phyloP scores from a whole-genome alignment of 37 sponge, comb jelly and placozoan genomes.

The Spongia lamella region DNA sequence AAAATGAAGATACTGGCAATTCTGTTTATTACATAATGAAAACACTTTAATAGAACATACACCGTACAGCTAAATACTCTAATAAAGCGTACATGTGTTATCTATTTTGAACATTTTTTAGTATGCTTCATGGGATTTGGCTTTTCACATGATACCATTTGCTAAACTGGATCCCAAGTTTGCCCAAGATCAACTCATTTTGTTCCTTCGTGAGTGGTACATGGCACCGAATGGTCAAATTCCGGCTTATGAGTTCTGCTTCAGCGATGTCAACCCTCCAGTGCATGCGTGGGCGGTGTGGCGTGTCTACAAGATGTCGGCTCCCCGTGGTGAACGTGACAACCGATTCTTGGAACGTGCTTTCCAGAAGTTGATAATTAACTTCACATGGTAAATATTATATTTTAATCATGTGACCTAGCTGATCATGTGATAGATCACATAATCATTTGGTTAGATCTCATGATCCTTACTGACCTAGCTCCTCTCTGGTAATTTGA shows the following conservation, averaged over 20 bases:
- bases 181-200: constrained; percentile 87
- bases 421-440: too few relatives aligned
- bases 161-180: constrained; percentile 93
- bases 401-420: too few relatives aligned
- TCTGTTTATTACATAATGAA: too few relatives aligned
- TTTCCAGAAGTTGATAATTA: constrained; percentile 94
- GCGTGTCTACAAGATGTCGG: constrained; percentile 93
- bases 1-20: too few relatives aligned
- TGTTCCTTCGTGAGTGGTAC: constrained; percentile 97
- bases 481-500: too few relatives aligned
- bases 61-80: too few relatives aligned
- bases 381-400: constrained; percentile 94
- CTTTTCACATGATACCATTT: constrained; percentile 97
- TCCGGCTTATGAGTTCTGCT: constrained; percentile 95
- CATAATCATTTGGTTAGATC: too few relatives aligned
- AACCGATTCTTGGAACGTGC: constrained; percentile 69
- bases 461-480: too few relatives aligned
- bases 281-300: constrained; percentile 96
- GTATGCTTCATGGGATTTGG: constrained; percentile 98
- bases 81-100: too few relatives aligned
- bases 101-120: too few relatives aligned
- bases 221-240: constrained; percentile 98
- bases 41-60: too few relatives aligned
- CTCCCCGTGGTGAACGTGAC: constrained; percentile 78
- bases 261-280: constrained; percentile 94